Conservation (phyloP, 2,113 vertebrate genomes). For the Oplegnathus fasciatus region DNA sequence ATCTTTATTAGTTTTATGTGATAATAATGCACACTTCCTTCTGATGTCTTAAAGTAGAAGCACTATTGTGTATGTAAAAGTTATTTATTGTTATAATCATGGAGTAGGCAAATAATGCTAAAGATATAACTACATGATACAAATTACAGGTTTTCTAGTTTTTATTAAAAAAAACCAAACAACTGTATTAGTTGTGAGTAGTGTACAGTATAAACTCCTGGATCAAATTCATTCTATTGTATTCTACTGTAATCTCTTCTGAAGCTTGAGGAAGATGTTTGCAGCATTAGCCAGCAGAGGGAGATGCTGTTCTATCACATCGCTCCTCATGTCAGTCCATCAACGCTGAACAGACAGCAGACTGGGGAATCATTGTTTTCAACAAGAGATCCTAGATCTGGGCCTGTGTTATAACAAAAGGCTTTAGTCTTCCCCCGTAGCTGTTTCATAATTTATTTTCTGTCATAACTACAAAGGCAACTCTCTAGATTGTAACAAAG, state of each 20-base stretch:
- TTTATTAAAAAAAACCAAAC: not conserved
- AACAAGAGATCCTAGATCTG: not conserved
- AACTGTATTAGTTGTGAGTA: not conserved
- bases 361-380: conserved; percentile 12
- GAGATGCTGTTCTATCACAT: conserved; percentile 55
- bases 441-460: conserved; percentile 10
- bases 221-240: not conserved
- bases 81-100: not conserved
- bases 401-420: not conserved
- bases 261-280: conserved; percentile 25
- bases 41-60: not conserved
- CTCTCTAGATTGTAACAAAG: not conserved
- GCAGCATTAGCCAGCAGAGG: conserved; percentile 71
- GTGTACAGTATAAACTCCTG: not conserved
- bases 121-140: not conserved
- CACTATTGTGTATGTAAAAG: not conserved
- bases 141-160: not conserved
- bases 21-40: not conserved
- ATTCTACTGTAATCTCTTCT: not conserved
- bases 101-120: not conserved
- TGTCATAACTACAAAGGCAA: not conserved
- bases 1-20: not conserved
- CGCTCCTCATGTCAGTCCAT: conserved; percentile 23
- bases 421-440: not conserved
- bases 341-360: conserved; percentile 13